Evolutionary conservation across 2,888 invertebrate genomes (phyloP), one percentile per base, ranked within the genome.

Genomic region (Sepiola atlantica): DNA sequence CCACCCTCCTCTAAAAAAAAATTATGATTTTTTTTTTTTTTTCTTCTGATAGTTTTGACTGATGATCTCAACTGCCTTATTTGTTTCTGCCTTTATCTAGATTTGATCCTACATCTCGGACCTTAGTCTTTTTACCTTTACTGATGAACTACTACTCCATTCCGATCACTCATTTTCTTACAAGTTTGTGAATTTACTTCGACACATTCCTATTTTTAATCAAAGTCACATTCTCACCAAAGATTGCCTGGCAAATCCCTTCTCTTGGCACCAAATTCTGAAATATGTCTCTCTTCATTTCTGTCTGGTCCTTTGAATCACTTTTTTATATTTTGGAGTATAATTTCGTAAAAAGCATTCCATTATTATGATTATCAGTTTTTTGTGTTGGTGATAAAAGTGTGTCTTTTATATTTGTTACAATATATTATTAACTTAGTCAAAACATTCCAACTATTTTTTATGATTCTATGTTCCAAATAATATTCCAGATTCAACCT

Each of bases 221-320:
- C n/a, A 32, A n/a, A n/a, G 77, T 77, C n/a, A n/a, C 77, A 77
- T 77, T 77, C n/a, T n/a, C 77, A n/a, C n/a, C 77, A 77, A 77
- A 77, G 32, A 77, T 77, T 77, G 18, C n/a, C n/a, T 77, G 77
- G n/a, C 77, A n/a, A 32, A 14, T 32, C 14, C 14, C n/a, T 32
- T 77, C n/a, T 32, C n/a, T 32, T 77, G 77, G 77, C 77, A n/a
- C 77, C 77, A 77, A 77, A 77, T 77, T 24, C 77, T 77, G 77
- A 77, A 77, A 77, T 32, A 77, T 77, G 1, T n/a, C 12, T 77
- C 77, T n/a, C 28, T 61, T 16, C 24, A 1, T 61, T 8, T 77
- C n/a, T n/a, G 16, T 32, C 77, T n/a, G n/a, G 77, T 32, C n/a
- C 77, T 77, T 77, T n/a, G 24, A 77, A 28, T 77, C 77, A 77